These are phyloP conservation scores for Drepana arcuata DNA, from an alignment of 1,140 invertebrate species.

Conservation along the genomic window DNA sequence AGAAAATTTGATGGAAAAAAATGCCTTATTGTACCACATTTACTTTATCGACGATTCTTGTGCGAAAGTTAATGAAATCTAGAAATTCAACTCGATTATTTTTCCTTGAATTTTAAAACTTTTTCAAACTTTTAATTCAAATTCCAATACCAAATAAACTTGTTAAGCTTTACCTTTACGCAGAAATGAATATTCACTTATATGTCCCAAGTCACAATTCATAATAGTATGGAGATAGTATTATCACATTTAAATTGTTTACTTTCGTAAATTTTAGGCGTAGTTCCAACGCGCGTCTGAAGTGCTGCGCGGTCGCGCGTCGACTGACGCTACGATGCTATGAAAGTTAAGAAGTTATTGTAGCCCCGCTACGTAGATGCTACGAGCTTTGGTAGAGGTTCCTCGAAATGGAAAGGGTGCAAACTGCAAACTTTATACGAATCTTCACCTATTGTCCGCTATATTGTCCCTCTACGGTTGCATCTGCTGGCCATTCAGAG, in stretches of 20 bases:
- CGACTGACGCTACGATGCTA: conserved; percentile 11
- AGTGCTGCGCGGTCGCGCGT: conserved; percentile 4
- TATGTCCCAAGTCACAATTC: conserved; percentile 4
- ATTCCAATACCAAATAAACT: neutral
- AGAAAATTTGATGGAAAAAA: too few relatives aligned
- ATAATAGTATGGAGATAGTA: conserved; percentile 7
- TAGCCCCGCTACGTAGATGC: conserved; percentile 4
- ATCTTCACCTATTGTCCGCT: too few relatives aligned
- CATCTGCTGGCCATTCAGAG: too few relatives aligned
- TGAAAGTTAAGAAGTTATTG: too few relatives aligned
- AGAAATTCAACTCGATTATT: too few relatives aligned
- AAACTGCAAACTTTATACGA: too few relatives aligned
- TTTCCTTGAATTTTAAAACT: too few relatives aligned
- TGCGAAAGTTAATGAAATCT: too few relatives aligned
- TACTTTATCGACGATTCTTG: too few relatives aligned
- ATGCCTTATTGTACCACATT: too few relatives aligned
- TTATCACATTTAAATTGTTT: conserved; percentile 13
- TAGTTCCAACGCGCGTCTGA: conserved; percentile 3
- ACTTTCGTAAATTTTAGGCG: conserved; percentile 12
- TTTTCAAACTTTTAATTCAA: neutral
- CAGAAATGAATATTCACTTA: conserved; percentile 3
- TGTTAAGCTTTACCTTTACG: too few relatives aligned
- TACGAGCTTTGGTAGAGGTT: conserved; percentile 1
- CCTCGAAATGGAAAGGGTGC: neutral
- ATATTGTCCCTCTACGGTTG: too few relatives aligned